Base-by-base conservation (phyloP, 2,888 invertebrate genomes). In the Rhopalosiphum nymphaeae region DNA sequence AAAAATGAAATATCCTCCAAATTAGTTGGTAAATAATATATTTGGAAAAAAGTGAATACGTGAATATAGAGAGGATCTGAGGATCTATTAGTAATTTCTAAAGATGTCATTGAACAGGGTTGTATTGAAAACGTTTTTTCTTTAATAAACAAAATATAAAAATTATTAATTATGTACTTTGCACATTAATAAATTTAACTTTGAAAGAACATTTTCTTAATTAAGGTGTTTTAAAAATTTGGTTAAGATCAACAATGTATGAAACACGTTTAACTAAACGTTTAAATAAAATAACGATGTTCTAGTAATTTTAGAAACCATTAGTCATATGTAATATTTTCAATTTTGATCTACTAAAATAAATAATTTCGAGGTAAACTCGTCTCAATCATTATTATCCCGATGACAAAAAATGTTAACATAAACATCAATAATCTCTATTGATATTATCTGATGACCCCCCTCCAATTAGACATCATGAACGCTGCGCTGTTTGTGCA, bases 141-240 rank as follows among this genome's bases (percentile, higher is more conserved):
- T n/a, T n/a, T n/a, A n/a, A 87, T 49, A 87, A 87, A 87, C 29
- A 87, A 87, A 87, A 87, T 87, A 49, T 46, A 49, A 87, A 87
- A 87, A 87, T n/a, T 87, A 87, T 87, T 46, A 87, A 87, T 87
- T 87, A n/a, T n/a, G n/a, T n/a, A 49, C 49, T 13, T 87, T 87
- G 86, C n/a, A 29, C 49, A 87, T 87, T 87, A 87, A 49, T 87
- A 87, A 46, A 49, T n/a, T 29, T 49, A 87, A 29, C 26, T 87
- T n/a, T 87, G 49, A 87, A 49, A 49, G 49, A 16, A 49, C 86
- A 87, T 29, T 87, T 13, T 49, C 29, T 87, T 87, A n/a, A 87
- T 87, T 87, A 4, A 3, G 86, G 3, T 29, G 49, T 87, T 49
- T 49, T 87, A 87, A 49, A 49, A 49, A 87, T n/a, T 13, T 87